Evolutionary conservation across 2,797 vertebrate genomes (phyloP).

Genomic region (Cynodonichthys magdalenae): DNA sequence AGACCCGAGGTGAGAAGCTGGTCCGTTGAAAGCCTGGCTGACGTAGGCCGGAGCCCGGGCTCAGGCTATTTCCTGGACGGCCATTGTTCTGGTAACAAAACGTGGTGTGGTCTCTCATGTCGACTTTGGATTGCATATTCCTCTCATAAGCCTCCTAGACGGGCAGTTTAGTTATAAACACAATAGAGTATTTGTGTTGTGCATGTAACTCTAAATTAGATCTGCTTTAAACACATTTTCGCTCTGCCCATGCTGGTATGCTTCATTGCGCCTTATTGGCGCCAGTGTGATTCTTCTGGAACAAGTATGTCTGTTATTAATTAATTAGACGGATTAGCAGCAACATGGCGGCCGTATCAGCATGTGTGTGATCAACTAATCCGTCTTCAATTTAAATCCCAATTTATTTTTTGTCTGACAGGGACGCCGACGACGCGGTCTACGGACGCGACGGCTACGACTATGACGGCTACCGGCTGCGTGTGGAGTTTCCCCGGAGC

Average conservation of each 20-base stretch:
- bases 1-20: constrained; percentile 82
- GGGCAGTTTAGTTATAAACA: too few relatives aligned
- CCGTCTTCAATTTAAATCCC: background rate
- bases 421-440: constrained; percentile 88
- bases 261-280: too few relatives aligned
- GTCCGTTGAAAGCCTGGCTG: background rate
- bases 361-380: background rate
- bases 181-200: too few relatives aligned
- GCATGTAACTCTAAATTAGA: too few relatives aligned
- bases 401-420: constrained; percentile 41
- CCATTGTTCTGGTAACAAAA: background rate
- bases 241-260: too few relatives aligned
- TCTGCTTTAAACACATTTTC: too few relatives aligned
- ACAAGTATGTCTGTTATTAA: too few relatives aligned
- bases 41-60: constrained; percentile 17
- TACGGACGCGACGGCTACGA: constrained; percentile 89
- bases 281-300: too few relatives aligned
- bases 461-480: constrained; percentile 89
- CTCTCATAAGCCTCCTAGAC: too few relatives aligned
- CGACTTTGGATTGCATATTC: background rate
- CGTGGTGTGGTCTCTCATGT: background rate
- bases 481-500: constrained; percentile 92
- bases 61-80: constrained; percentile 9
- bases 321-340: constrained; percentile 30
- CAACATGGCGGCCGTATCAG: constrained; percentile 36